Evolutionary conservation across 2,888 invertebrate genomes (phyloP).

Genomic region (Drosophila sordidula): DNA sequence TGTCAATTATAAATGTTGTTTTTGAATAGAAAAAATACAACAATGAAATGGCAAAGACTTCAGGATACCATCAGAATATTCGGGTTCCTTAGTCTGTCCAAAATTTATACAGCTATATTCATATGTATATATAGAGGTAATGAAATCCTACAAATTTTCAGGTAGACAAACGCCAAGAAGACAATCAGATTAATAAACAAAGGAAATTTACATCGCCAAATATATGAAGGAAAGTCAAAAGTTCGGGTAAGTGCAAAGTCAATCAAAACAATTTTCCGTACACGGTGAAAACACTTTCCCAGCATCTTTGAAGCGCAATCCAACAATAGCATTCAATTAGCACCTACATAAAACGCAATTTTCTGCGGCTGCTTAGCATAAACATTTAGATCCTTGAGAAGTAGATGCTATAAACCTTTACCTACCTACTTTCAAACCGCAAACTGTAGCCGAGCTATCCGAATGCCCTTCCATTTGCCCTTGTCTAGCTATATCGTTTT

Average conservation of each 20-base stretch:
- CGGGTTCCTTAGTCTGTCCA: too few species aligned
- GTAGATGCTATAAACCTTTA: constrained; percentile 12
- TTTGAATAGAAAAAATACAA: too few species aligned
- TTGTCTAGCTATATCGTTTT: constrained; percentile 45
- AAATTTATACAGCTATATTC: too few species aligned
- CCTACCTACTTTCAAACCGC: constrained; percentile 23
- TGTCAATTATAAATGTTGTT: too few species aligned
- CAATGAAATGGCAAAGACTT: too few species aligned
- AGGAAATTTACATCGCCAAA: too few species aligned
- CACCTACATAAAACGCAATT: constrained; percentile 67
- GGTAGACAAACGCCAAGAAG: too few species aligned
- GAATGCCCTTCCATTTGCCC: neutral
- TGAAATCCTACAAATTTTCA: too few species aligned
- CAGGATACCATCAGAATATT: too few species aligned
- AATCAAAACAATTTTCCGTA: neutral
- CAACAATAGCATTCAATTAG: constrained; percentile 75
- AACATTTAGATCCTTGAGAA: constrained; percentile 15
- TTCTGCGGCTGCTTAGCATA: constrained; percentile 17
- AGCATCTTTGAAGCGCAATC: constrained; percentile 2
- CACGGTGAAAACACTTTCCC: neutral
- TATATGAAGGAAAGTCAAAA: neutral
- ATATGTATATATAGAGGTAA: too few species aligned
- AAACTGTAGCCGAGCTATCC: constrained; percentile 27
- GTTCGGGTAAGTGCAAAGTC: neutral
- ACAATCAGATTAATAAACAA: too few species aligned